Conservation (phyloP, 2,888 invertebrate species). For the Hymenopus coronatus region DNA sequence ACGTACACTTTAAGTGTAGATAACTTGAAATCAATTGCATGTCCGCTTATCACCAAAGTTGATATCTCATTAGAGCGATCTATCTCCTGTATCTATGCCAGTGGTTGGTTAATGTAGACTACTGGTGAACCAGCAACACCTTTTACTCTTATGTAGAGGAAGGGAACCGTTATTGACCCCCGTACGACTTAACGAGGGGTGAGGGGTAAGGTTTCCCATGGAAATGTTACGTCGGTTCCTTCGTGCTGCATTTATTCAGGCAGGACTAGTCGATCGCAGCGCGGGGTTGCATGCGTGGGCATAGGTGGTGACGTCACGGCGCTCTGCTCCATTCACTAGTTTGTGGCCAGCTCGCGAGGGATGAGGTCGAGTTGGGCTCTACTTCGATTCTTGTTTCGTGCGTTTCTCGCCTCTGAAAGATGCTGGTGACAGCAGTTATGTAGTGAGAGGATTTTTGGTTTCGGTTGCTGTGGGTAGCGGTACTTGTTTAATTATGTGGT, state of each 20-base stretch:
- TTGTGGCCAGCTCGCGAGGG: not conserved
- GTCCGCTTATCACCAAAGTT: no score
- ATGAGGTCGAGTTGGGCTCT: not conserved
- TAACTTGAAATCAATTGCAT: no score
- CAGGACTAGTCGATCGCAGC: not conserved
- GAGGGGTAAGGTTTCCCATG: not conserved
- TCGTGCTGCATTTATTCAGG: constrained; percentile 19
- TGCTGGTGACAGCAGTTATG: not conserved
- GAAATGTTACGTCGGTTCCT: not conserved
- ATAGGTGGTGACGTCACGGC: constrained; percentile 17
- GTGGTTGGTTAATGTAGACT: no score
- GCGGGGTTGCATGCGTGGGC: not conserved
- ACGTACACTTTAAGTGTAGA: no score
- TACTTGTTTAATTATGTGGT: constrained; percentile 27
- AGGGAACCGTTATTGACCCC: no score
- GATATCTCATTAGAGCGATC: no score
- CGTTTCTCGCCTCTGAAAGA: not conserved
- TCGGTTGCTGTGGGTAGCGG: not conserved
- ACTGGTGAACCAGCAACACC: no score
- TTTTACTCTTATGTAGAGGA: no score
- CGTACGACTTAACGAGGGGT: not conserved
- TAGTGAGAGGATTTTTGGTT: not conserved
- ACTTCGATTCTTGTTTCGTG: not conserved
- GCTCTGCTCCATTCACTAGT: constrained; percentile 23
- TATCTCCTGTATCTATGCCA: no score